Percentiles rank a stretch among this genome's conserved stretches.
phyloP scores from a whole-genome alignment of 1,140 invertebrate species.

The Copidosoma floridanum region DNA sequence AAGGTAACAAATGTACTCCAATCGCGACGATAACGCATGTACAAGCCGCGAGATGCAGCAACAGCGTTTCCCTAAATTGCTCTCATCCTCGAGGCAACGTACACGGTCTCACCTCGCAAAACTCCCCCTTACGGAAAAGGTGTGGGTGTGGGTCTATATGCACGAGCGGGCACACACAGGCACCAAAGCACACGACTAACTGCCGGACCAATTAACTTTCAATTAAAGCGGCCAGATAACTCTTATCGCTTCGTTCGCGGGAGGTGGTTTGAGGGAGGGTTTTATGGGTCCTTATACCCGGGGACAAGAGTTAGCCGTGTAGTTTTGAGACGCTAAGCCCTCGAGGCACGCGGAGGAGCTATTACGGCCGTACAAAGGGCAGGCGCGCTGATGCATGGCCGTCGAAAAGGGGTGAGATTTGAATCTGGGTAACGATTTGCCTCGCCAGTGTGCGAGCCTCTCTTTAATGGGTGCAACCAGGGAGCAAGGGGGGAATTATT shows the following conservation, averaged over 20 bases:
- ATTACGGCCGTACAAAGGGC: background rate
- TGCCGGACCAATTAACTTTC: slow-evolving; percentile 55
- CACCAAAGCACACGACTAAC: slow-evolving; percentile 36
- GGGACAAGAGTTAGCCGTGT: background rate
- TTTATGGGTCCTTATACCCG: slow-evolving; percentile 38
- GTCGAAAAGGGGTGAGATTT: slow-evolving; percentile 32
- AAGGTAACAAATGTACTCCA: too few species aligned
- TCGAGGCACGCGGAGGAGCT: background rate
- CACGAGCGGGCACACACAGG: slow-evolving; percentile 1
- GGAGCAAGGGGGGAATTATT: too few species aligned
- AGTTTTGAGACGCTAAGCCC: too few species aligned
- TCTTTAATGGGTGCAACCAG: too few species aligned
- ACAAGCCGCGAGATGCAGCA: too few species aligned
- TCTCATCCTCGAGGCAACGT: slow-evolving; percentile 34
- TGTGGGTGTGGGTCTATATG: too few species aligned
- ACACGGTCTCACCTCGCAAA: too few species aligned
- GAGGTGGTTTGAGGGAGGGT: slow-evolving; percentile 32
- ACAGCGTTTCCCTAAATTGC: slow-evolving; percentile 43
- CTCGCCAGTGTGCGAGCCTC: too few species aligned
- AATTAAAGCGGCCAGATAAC: slow-evolving; percentile 52
- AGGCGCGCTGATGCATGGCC: background rate
- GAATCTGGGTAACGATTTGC: slow-evolving; percentile 18
- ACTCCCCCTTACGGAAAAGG: too few species aligned
- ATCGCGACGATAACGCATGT: background rate
- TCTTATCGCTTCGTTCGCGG: slow-evolving; percentile 49